Evolutionary conservation across 2,888 invertebrate genomes (phyloP), one percentile per base, ranked within the genome.

Genomic region (Adelognathus sp.): DNA sequence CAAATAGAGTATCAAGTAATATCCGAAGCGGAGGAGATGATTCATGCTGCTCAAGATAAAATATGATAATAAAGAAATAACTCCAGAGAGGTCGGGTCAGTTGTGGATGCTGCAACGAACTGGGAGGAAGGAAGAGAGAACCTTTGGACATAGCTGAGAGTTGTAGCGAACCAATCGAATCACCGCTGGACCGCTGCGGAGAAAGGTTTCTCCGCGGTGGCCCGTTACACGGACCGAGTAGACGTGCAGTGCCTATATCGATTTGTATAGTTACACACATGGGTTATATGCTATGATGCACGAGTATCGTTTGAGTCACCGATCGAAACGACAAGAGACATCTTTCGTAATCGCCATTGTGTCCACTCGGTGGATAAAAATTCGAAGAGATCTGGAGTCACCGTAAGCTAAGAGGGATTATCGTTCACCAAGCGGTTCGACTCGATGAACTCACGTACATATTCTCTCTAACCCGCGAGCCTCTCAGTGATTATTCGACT

Each of bases 131-230:
- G 67, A 71, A 58, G 70, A 77, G 76, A 81, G 82, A 82, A 81
- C 84, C 84, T 86, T 84, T 83, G 80, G 66, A 33, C 41, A 24
- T 44, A 58, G 77, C 63, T 9, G 39, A 21, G 24, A 60, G 31
- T 60, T 27, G 16, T 76, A 56, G 67, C 76, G 11, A 84, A 83
- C 86, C 88, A 87, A 88, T 89, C 78, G 63, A 76, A 60, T 72
- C 72, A 39, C 33, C 70, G 56, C 77, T 29, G 18, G 67, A 79
- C 76, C 16, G 66, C 44, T 71, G 6, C 39, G 86, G 87, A 88
- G 89, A 89, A 88, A 90, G 88, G 89, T 82, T n/a, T 77, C 76
- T 76, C 75, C 82, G 83, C 71, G 83, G 84, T 84, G 44, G 69
- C 66, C 80, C 81, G 81, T 78, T 81, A 77, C 66, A 56, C 66